Evolutionary conservation across 2,888 invertebrate genomes (phyloP).

Genomic region (Xestobium rufovillosum): DNA sequence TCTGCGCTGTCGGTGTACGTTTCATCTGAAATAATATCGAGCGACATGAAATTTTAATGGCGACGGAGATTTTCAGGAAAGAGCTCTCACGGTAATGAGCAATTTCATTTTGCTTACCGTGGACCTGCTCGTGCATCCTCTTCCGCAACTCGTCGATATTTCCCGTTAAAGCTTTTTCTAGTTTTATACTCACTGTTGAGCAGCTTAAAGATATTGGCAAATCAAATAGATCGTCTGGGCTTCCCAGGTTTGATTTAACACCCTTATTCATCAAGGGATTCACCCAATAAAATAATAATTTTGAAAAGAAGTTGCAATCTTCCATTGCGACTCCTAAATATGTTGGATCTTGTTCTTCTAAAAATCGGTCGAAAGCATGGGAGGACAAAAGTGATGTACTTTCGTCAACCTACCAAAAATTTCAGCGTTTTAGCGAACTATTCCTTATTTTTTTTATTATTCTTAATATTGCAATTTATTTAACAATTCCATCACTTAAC

Average conservation of each 20-base stretch:
- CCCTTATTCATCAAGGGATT: slow-evolving; percentile 78
- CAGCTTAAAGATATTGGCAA: slow-evolving; percentile 62
- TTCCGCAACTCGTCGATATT: slow-evolving; percentile 44
- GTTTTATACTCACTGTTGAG: slow-evolving; percentile 52
- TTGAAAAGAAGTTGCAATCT: slow-evolving; percentile 59
- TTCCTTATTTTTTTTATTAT: too few relatives aligned
- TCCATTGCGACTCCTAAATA: slow-evolving; percentile 80
- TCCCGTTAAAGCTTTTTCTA: slow-evolving; percentile 51
- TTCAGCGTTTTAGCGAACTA: too few relatives aligned
- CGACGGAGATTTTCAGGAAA: too few relatives aligned
- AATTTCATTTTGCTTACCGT: too few relatives aligned
- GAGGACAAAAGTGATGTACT: too few relatives aligned
- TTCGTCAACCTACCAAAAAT: slow-evolving; percentile 44
- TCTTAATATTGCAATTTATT: too few relatives aligned
- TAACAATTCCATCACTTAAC: too few relatives aligned
- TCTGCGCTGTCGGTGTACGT: too few relatives aligned
- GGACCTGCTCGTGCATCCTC: slow-evolving; percentile 19
- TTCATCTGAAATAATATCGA: slow-evolving; percentile 14
- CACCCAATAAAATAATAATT: slow-evolving; percentile 83
- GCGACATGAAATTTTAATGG: too few relatives aligned
- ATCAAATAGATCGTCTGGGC: slow-evolving; percentile 76
- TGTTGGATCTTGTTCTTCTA: slow-evolving; percentile 58
- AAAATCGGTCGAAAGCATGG: slow-evolving; percentile 55
- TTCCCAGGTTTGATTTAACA: slow-evolving; percentile 58
- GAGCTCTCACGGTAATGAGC: too few relatives aligned